These are phyloP conservation scores for Gryon sp. DNA, from an alignment of 1,140 invertebrate species.

Conservation along the genomic window DNA sequence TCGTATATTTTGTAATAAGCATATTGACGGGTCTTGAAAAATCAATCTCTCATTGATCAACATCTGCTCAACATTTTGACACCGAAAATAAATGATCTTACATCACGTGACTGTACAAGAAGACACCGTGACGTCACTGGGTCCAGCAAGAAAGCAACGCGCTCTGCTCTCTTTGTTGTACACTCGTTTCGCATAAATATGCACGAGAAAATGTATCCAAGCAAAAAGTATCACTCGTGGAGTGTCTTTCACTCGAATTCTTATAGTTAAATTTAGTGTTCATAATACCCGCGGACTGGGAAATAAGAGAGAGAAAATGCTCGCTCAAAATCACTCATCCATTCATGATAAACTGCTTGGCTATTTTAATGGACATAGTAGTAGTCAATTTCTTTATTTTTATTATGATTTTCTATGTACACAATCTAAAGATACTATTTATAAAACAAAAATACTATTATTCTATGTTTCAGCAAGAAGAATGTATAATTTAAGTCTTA, in stretches of 20 bases:
- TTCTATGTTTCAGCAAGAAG: too few species aligned
- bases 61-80: conserved; percentile 21
- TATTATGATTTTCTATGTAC: too few species aligned
- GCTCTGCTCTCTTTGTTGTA: too few species aligned
- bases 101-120: conserved; percentile 1
- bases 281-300: conserved; percentile 36
- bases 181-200: conserved; percentile 67
- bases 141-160: conserved; percentile 37
- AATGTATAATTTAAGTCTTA: too few species aligned
- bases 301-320: conserved; percentile 28
- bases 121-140: conserved; percentile 40
- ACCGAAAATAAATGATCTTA: conserved; percentile 15
- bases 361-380: conserved; percentile 16
- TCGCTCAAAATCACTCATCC: conserved; percentile 13
- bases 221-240: conserved; percentile 54
- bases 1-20: conserved; percentile 76
- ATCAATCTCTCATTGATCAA: conserved; percentile 12
- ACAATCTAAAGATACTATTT: too few species aligned
- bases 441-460: too few species aligned
- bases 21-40: conserved; percentile 55
- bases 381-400: too few species aligned
- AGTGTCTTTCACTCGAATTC: conserved; percentile 62
- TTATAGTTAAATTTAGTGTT: conserved; percentile 70
- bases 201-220: conserved; percentile 57
- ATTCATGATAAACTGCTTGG: conserved; percentile 32